Evolutionary conservation across 2,888 invertebrate species (phyloP).

Genomic region (Copidosoma aretas): DNA sequence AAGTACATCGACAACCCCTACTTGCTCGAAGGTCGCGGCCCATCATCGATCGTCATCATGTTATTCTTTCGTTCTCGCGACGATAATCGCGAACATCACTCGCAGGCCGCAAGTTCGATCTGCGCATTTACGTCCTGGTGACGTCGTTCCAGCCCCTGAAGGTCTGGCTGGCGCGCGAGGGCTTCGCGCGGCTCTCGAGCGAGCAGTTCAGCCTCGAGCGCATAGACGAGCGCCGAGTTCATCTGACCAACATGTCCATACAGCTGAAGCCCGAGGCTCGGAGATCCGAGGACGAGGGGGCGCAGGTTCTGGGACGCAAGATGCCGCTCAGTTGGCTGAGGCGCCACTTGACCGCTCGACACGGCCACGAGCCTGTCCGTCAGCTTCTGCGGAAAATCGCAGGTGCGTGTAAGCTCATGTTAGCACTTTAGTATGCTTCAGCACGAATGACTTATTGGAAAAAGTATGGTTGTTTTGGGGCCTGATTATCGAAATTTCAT

Average conservation of each 20-base stretch:
- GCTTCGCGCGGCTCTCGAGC: constrained; percentile 70
- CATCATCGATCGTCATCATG: neutral
- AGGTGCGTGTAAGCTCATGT: constrained; percentile 49
- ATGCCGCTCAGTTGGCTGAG: constrained; percentile 67
- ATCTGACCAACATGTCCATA: constrained; percentile 68
- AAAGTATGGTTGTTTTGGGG: no score
- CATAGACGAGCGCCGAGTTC: constrained; percentile 67
- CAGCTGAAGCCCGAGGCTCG: constrained; percentile 62
- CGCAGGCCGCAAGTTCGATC: constrained; percentile 68
- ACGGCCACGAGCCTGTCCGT: constrained; percentile 65
- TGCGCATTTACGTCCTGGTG: constrained; percentile 69
- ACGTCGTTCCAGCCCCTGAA: constrained; percentile 63
- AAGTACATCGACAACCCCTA: constrained; percentile 69
- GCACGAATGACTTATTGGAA: no score
- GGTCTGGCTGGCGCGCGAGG: constrained; percentile 69
- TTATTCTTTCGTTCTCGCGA: neutral
- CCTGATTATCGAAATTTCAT: no score
- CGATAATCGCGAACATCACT: neutral
- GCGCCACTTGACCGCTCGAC: constrained; percentile 65
- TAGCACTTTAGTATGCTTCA: no score
- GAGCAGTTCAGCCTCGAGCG: constrained; percentile 66
- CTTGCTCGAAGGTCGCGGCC: constrained; percentile 64
- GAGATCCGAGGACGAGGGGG: constrained; percentile 12
- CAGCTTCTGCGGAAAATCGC: constrained; percentile 64
- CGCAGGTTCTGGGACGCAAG: constrained; percentile 64